Evolutionary conservation across 1,140 invertebrate species (phyloP).

Genomic region (Anoplophora glabripennis): DNA sequence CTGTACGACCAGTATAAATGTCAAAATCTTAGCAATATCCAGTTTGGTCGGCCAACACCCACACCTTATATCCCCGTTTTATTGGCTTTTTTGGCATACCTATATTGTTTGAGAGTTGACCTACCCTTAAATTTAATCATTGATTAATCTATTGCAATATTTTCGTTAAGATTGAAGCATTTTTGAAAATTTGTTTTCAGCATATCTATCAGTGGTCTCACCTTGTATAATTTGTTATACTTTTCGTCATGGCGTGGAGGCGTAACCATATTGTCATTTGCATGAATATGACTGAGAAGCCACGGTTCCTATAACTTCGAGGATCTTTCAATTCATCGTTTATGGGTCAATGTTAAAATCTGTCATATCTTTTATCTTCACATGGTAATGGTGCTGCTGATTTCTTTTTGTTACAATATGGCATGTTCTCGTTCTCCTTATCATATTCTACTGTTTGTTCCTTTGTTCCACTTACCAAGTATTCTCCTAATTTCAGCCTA

Average conservation of each 20-base stretch:
- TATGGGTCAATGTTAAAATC: conserved; percentile 15
- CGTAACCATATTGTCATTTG: too few relatives aligned
- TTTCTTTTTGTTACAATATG: too few relatives aligned
- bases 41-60: too few relatives aligned
- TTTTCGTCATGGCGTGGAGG: too few relatives aligned
- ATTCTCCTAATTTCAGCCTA: too few relatives aligned
- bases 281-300: too few relatives aligned
- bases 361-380: conserved; percentile 19
- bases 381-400: conserved; percentile 2
- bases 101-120: too few relatives aligned
- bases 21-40: not conserved
- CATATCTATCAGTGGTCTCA: not conserved
- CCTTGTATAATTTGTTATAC: too few relatives aligned
- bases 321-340: conserved; percentile 15
- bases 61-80: too few relatives aligned
- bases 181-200: conserved; percentile 12
- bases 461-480: too few relatives aligned
- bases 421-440: not conserved
- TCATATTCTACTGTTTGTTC: not conserved
- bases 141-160: conserved; percentile 10
- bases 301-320: conserved; percentile 9
- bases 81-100: too few relatives aligned
- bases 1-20: conserved; percentile 4
- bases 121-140: conserved; percentile 19
- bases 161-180: not conserved